Conservation (phyloP, 2,797 vertebrate genomes). For the Zenarchopterus dispar region DNA sequence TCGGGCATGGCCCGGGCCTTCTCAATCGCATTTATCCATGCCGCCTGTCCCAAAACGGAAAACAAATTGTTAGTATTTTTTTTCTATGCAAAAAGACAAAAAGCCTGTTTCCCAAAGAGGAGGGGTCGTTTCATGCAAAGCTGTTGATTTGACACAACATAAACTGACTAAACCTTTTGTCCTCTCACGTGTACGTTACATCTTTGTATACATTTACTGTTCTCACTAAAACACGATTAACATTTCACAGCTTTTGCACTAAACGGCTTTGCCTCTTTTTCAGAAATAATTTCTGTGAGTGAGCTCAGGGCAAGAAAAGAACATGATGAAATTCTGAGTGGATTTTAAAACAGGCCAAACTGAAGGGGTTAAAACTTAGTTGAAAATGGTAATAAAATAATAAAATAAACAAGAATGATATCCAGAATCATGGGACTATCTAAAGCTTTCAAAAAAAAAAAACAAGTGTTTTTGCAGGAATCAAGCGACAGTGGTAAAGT, state of each 20-base stretch:
- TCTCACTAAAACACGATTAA: background rate
- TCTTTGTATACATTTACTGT: background rate
- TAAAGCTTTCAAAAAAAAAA: conserved; percentile 24
- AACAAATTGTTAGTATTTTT: conserved; percentile 1
- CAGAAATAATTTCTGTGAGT: background rate
- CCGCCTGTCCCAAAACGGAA: conserved; percentile 77
- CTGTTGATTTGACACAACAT: background rate
- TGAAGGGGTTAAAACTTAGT: background rate
- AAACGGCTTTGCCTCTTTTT: background rate
- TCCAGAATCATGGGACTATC: background rate
- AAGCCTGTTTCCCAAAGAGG: background rate
- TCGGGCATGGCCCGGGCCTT: conserved; percentile 97
- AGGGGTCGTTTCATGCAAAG: background rate
- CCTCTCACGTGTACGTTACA: background rate
- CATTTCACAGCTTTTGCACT: conserved; percentile 3
- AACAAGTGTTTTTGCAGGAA: conserved; percentile 7
- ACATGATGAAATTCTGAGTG: background rate
- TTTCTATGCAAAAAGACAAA: background rate
- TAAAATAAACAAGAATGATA: background rate
- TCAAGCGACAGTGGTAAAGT: conserved; percentile 20
- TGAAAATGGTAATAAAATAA: background rate
- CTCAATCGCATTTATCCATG: conserved; percentile 93
- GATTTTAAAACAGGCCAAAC: background rate
- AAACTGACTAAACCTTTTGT: background rate
- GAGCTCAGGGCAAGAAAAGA: background rate